phyloP scores from a whole-genome alignment of 2,888 invertebrate genomes.

The Drosophila mimetica region DNA sequence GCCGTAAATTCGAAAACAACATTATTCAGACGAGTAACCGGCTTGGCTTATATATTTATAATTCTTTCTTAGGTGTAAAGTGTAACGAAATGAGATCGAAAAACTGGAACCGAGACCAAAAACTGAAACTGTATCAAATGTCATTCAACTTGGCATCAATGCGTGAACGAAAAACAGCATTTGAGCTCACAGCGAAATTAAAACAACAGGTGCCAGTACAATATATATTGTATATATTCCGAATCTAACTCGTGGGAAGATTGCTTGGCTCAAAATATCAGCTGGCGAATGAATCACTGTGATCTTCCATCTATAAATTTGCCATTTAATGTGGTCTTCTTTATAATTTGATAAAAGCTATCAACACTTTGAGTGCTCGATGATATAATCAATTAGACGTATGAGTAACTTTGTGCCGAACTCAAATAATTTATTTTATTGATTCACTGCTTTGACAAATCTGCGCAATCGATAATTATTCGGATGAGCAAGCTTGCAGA shows the following conservation, averaged over 20 bases:
- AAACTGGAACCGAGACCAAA: conserved; percentile 35
- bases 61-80: conserved; percentile 27
- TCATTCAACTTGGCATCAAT: conserved; percentile 61
- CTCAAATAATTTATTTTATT: neutral
- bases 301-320: neutral
- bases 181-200: neutral
- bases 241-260: conserved; percentile 11
- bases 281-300: neutral
- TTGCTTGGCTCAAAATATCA: neutral
- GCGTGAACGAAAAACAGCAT: conserved; percentile 11
- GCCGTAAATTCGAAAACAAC: conserved; percentile 10
- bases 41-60: conserved; percentile 8
- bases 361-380: neutral
- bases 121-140: conserved; percentile 63
- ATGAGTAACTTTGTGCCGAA: neutral
- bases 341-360: neutral
- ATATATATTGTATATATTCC: neutral
- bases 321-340: neutral
- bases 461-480: neutral
- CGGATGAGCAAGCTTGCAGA: neutral
- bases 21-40: conserved; percentile 13
- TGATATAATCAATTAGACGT: neutral
- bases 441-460: conserved; percentile 14
- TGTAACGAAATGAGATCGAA: conserved; percentile 24
- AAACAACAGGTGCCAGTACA: conserved; percentile 17